A percentile compares a stretch with the other conserved stretches of the same genome.
phyloP scores from a whole-genome alignment of 1,140 invertebrate genomes.

The Gryllus bimaculatus region DNA sequence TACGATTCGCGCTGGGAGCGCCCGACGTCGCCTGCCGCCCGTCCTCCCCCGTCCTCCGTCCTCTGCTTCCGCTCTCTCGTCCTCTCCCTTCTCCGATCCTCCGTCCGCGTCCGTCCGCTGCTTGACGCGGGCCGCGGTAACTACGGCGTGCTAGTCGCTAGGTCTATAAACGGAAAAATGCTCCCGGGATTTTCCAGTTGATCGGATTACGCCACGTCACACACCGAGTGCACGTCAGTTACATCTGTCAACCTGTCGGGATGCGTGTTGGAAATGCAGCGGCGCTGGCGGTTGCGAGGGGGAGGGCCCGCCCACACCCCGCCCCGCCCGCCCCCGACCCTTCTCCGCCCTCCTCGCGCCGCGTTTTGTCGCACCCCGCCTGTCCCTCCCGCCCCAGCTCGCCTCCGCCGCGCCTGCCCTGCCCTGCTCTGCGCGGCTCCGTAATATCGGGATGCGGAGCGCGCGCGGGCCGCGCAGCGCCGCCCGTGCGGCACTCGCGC shows the following conservation, averaged over 20 bases:
- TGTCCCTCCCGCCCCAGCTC: not conserved
- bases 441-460: not conserved
- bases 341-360: too few relatives aligned
- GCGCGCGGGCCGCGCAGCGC: too few relatives aligned
- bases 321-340: too few relatives aligned
- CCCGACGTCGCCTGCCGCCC: too few relatives aligned
- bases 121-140: not conserved
- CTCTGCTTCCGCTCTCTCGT: too few relatives aligned
- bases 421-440: not conserved
- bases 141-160: not conserved
- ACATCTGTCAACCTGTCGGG: not conserved
- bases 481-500: too few relatives aligned
- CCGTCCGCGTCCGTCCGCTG: not conserved
- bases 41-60: too few relatives aligned
- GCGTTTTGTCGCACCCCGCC: not conserved
- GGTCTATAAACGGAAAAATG: not conserved
- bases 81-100: not conserved
- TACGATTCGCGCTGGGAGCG: too few relatives aligned
- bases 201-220: not conserved
- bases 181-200: not conserved
- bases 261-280: conserved; percentile 3
- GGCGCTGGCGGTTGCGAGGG: not conserved
- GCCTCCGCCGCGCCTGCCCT: too few relatives aligned
- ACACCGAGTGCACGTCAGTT: not conserved
- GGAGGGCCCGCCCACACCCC: too few relatives aligned